phyloP scores from a whole-genome alignment of 2,888 invertebrate genomes.

The Zygogramma bicolorata region DNA sequence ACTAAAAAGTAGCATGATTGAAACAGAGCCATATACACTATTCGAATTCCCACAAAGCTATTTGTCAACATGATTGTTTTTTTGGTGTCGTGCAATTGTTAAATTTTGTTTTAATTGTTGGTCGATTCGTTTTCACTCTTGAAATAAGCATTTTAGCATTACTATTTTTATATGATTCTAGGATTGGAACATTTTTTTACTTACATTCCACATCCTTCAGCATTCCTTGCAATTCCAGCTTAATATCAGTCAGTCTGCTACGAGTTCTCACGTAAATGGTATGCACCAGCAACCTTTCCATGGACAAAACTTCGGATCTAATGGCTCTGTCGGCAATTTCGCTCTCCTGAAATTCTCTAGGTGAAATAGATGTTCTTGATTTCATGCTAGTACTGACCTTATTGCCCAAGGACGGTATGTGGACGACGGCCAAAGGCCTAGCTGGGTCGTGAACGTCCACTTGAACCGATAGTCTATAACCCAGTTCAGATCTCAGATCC shows the following conservation, averaged over 20 bases:
- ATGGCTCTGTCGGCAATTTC: constrained; percentile 84
- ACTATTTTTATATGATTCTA: no score
- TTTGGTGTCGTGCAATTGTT: no score
- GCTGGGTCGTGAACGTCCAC: constrained; percentile 86
- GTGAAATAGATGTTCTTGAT: background rate
- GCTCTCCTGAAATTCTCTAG: constrained; percentile 66
- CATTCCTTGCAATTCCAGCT: constrained; percentile 79
- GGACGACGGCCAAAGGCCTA: constrained; percentile 79
- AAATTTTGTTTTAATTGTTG: no score
- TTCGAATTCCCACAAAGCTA: no score
- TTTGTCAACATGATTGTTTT: no score
- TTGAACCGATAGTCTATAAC: constrained; percentile 89
- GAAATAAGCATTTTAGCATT: no score
- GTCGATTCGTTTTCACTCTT: no score
- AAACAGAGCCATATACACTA: no score
- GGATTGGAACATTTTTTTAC: no score
- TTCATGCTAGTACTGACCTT: constrained; percentile 66
- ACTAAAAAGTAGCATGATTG: no score
- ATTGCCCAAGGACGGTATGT: constrained; percentile 77
- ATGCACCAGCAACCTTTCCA: constrained; percentile 94
- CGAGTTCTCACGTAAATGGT: constrained; percentile 94
- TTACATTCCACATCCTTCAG: constrained; percentile 80
- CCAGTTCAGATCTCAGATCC: constrained; percentile 86
- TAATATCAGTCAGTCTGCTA: constrained; percentile 84
- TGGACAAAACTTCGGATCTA: constrained; percentile 91